A percentile compares a stretch with the other conserved stretches of the same genome.
Evolutionary conservation across 2,888 invertebrate genomes (phyloP).

Genomic region (Thelaira solivaga): DNA sequence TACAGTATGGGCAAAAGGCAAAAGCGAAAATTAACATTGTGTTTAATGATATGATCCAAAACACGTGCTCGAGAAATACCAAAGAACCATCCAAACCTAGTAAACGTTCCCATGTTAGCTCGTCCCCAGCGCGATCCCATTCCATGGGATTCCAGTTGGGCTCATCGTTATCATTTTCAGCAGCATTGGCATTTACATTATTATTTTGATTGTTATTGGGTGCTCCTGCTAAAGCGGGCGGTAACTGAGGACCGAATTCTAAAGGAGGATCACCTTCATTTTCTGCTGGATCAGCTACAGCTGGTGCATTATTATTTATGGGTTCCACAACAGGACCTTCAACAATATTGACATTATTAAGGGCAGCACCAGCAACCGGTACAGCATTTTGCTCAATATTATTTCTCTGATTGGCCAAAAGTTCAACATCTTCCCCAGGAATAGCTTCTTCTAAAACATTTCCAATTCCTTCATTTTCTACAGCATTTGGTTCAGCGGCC

Average conservation of each 20-base stretch:
- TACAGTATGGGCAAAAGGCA: conserved; percentile 97
- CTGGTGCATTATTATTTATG: conserved; percentile 73
- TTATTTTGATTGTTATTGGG: conserved; percentile 49
- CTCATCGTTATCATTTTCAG: conserved; percentile 75
- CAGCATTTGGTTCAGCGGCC: conserved; percentile 73
- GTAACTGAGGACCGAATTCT: conserved; percentile 82
- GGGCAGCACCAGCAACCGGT: conserved; percentile 35
- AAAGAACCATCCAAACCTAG: conserved; percentile 97
- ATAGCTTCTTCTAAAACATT: conserved; percentile 50
- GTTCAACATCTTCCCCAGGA: conserved; percentile 74
- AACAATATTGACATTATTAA: conserved; percentile 67
- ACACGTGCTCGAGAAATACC: conserved; percentile 98
- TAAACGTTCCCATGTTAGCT: conserved; percentile 98
- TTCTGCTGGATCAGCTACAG: conserved; percentile 75
- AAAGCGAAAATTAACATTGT: conserved; percentile 97
- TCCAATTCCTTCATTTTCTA: conserved; percentile 43
- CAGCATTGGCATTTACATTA: conserved; percentile 74
- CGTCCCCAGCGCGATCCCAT: conserved; percentile 98
- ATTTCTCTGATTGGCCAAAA: conserved; percentile 69
- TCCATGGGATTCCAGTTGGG: conserved; percentile 99
- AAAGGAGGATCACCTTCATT: conserved; percentile 77
- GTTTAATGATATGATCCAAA: conserved; percentile 98
- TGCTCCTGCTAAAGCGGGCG: conserved; percentile 70
- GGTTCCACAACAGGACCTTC: conserved; percentile 71
- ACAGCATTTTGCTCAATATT: conserved; percentile 67